Percentiles rank a stretch among this genome's conserved stretches.
Evolutionary conservation across 2,888 invertebrate species (phyloP).

Genomic region (Girardia tigrina): DNA sequence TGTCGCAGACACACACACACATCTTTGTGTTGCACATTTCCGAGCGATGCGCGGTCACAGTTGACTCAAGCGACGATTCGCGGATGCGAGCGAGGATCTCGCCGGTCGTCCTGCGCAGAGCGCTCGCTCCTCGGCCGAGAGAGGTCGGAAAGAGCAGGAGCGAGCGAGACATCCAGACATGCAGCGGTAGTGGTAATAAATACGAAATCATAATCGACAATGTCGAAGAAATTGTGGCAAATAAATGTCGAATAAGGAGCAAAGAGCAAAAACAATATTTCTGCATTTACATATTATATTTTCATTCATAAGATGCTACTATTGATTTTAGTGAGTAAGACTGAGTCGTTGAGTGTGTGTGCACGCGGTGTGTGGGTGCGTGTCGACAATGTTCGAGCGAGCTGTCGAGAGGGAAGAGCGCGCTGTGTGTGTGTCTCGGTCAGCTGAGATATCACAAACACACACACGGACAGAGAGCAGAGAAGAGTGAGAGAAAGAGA

Average conservation of each 20-base stretch:
- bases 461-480: neutral
- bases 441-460: neutral
- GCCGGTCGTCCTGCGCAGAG: too few relatives aligned
- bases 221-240: slow-evolving; percentile 1
- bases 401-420: neutral
- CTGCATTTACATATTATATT: neutral
- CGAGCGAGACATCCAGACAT: too few relatives aligned
- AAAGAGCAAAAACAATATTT: neutral
- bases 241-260: neutral
- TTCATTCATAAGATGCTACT: neutral
- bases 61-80: too few relatives aligned
- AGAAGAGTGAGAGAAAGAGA: neutral
- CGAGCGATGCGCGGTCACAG: too few relatives aligned
- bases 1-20: neutral
- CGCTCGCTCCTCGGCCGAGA: too few relatives aligned
- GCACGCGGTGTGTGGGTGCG: neutral
- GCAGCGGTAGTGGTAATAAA: neutral
- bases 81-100: too few relatives aligned
- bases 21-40: neutral
- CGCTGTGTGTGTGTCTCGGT: neutral
- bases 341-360: slow-evolving; percentile 14
- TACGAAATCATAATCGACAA: neutral
- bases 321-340: slow-evolving; percentile 20
- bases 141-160: too few relatives aligned
- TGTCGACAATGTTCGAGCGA: too few relatives aligned